Evolutionary conservation across 2,888 invertebrate genomes (phyloP).

Genomic region (Synergus japonicus): DNA sequence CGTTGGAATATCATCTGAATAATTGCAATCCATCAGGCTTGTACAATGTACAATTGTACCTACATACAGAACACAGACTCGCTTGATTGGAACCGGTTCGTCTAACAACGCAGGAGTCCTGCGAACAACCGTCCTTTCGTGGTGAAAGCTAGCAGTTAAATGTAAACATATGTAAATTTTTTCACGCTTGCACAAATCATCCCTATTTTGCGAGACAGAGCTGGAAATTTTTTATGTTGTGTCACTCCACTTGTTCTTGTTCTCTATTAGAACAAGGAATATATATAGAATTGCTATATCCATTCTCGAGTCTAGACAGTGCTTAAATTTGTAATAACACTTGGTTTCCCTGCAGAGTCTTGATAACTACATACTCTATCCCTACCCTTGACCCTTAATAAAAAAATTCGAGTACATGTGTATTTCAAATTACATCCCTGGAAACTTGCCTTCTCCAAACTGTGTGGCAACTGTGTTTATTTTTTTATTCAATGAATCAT

Average conservation of each 20-base stretch:
- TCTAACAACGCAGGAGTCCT: slow-evolving; percentile 24
- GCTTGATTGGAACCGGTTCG: slow-evolving; percentile 32
- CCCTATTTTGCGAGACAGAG: background rate
- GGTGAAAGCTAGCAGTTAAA: slow-evolving; percentile 17
- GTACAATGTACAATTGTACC: background rate
- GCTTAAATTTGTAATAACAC: slow-evolving; percentile 58
- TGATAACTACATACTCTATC: slow-evolving; percentile 14
- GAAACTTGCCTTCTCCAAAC: background rate
- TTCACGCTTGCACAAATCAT: background rate
- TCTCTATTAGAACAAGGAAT: background rate
- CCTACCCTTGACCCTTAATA: background rate
- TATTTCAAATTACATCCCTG: background rate
- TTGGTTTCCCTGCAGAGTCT: slow-evolving; percentile 37
- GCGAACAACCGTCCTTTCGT: slow-evolving; percentile 22
- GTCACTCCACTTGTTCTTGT: background rate
- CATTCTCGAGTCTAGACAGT: slow-evolving; percentile 54
- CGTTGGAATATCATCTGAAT: background rate
- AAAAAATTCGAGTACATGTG: background rate
- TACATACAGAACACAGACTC: background rate
- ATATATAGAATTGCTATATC: slow-evolving; percentile 34
- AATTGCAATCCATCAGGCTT: slow-evolving; percentile 3
- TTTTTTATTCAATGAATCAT: background rate
- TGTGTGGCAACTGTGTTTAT: too few species aligned
- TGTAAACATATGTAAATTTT: slow-evolving; percentile 31
- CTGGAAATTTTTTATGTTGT: background rate